phyloP scores from a whole-genome alignment of 2,888 invertebrate genomes.

The Papilio protenor region DNA sequence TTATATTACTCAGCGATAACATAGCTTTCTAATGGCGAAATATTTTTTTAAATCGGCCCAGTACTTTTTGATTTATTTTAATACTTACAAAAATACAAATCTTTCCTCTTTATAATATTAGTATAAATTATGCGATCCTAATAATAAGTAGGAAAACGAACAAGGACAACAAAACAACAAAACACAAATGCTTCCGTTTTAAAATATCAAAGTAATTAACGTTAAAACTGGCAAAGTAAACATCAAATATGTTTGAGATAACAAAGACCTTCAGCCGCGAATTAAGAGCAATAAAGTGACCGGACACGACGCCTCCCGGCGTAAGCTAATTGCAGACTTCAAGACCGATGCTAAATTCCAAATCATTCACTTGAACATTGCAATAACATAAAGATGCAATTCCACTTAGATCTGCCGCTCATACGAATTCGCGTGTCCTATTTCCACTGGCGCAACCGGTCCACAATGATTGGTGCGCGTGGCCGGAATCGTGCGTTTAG shows the following conservation, averaged over 20 bases:
- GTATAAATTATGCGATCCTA: too few relatives aligned
- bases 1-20: too few relatives aligned
- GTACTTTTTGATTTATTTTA: too few relatives aligned
- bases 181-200: constrained; percentile 11
- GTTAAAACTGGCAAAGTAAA: background rate
- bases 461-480: background rate
- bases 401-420: background rate
- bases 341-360: constrained; percentile 21
- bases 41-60: too few relatives aligned
- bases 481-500: background rate
- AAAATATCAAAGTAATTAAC: constrained; percentile 7
- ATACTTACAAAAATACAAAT: too few relatives aligned
- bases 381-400: background rate
- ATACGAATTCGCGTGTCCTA: background rate
- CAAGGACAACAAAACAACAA: background rate
- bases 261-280: constrained; percentile 19
- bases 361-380: constrained; percentile 3
- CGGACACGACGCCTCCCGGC: constrained; percentile 22
- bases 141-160: background rate
- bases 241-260: constrained; percentile 16
- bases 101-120: too few relatives aligned
- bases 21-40: too few relatives aligned
- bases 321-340: constrained; percentile 25
- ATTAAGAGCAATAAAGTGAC: constrained; percentile 34
- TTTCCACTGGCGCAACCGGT: background rate